Conservation (phyloP, 2,888 invertebrate genomes). For the Cerceris ruficornis region DNA sequence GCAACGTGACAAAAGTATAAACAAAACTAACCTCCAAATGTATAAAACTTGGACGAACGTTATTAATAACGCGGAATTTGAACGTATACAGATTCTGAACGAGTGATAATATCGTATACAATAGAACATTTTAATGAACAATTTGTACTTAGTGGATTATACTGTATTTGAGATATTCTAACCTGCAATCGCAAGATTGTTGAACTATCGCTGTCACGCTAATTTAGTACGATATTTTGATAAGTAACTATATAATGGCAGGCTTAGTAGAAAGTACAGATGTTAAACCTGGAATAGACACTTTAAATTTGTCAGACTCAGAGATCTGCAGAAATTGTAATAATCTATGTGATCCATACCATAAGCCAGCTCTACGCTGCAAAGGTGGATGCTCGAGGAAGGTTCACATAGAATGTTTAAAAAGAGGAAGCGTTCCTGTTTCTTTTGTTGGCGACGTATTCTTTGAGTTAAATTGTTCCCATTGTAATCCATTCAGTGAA, state of each 20-base stretch:
- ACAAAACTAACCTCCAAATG: slow-evolving; percentile 22
- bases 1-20: slow-evolving; percentile 10
- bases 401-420: slow-evolving; percentile 87
- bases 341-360: slow-evolving; percentile 83
- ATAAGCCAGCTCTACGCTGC: slow-evolving; percentile 85
- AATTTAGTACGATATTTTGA: neutral
- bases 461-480: slow-evolving; percentile 87
- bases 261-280: slow-evolving; percentile 8
- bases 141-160: neutral
- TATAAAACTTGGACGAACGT: neutral
- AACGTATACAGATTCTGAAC: neutral
- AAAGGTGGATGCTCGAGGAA: slow-evolving; percentile 83
- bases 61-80: slow-evolving; percentile 3
- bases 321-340: slow-evolving; percentile 85
- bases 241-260: slow-evolving; percentile 29
- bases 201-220: neutral
- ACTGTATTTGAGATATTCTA: neutral
- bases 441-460: slow-evolving; percentile 90
- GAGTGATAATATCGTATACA: neutral
- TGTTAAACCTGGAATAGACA: slow-evolving; percentile 2
- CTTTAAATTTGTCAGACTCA: neutral
- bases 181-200: no score
- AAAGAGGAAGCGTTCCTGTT: slow-evolving; percentile 87
- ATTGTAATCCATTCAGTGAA: slow-evolving; percentile 84
- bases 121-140: neutral